phyloP scores from a whole-genome alignment of 2,888 invertebrate species.

The Sesia apiformis region DNA sequence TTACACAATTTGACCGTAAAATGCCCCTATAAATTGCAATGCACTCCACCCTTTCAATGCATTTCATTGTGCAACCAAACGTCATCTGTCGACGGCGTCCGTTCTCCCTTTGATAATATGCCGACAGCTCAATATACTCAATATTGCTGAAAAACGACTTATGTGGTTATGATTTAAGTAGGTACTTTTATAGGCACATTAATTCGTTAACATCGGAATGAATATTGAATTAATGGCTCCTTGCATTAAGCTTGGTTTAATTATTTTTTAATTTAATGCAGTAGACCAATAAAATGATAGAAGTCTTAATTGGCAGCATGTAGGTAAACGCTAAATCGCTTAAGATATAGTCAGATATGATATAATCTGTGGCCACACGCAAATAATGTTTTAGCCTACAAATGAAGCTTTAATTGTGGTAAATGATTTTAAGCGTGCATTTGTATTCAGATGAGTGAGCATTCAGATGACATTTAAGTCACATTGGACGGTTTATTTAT shows the following conservation, averaged over 20 bases:
- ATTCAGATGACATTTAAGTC: neutral
- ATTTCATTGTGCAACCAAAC: constrained; percentile 62
- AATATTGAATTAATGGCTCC: too few species aligned
- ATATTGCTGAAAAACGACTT: neutral
- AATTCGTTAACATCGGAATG: too few species aligned
- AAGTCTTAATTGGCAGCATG: neutral
- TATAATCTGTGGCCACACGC: neutral
- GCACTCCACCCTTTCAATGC: constrained; percentile 64
- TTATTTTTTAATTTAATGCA: neutral
- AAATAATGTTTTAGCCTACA: neutral
- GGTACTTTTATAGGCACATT: too few species aligned
- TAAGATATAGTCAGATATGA: neutral
- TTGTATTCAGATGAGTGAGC: neutral
- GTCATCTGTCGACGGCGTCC: constrained; percentile 55
- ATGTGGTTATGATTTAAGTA: neutral
- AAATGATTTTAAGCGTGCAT: neutral
- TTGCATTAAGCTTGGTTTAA: neutral
- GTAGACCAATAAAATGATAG: neutral
- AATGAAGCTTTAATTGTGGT: neutral
- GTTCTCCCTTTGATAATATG: constrained; percentile 47
- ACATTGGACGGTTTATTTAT: neutral
- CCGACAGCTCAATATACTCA: constrained; percentile 30
- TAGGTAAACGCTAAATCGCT: neutral
- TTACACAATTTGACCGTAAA: constrained; percentile 55
- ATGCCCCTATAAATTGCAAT: constrained; percentile 69